Base-by-base conservation (phyloP, 2,888 invertebrate genomes). In the Exephanes ischioxanthus region DNA sequence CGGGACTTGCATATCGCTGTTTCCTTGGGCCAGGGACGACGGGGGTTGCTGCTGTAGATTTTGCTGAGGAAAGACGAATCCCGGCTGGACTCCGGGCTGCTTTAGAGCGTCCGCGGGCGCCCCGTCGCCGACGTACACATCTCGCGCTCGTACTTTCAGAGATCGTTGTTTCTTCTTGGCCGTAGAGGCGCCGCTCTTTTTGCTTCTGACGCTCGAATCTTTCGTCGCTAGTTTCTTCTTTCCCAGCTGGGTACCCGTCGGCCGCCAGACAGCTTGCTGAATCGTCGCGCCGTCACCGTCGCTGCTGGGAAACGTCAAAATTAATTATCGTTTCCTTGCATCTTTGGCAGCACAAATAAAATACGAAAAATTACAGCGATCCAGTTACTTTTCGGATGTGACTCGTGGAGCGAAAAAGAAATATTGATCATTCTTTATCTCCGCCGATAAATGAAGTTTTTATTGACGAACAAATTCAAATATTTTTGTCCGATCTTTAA, bases 231-330 rank as follows among this genome's bases (percentile, higher is more conserved):
- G 58, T 78, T 93, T 94, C 30, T 92, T 94, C 75, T 93, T 94
- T 9, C 94, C 94, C 33, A 93, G 89, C 58, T 93, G 93, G 0
- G 94, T 94, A 41, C 94, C 94, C 0, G 94, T 94, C 1, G 94
- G 92, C 37, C 94, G 89, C 94, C 94, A 94, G n/a, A 94, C 93
- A 4, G 94, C 91, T 77, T 94, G 93, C 68, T 93, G 93, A 77
- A 94, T 91, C 5, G 90, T 90, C 3, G 91, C 88, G 45, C 92
- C 92, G 70, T 93, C 93, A 0, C 91, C 87, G 30, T 89, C 89
- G 26, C 89, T 88, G 72, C 71, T 73, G 61, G 37, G 19, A 33
- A 19, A 55, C 30, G 2, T 14, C 33, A 16, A 30, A 63, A 33
- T 4, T 30, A 16, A 30, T 30, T 33, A 11, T 33, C 30, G 7